phyloP scores from a whole-genome alignment of 1,140 invertebrate species.

The Harlomillsia oculata region DNA sequence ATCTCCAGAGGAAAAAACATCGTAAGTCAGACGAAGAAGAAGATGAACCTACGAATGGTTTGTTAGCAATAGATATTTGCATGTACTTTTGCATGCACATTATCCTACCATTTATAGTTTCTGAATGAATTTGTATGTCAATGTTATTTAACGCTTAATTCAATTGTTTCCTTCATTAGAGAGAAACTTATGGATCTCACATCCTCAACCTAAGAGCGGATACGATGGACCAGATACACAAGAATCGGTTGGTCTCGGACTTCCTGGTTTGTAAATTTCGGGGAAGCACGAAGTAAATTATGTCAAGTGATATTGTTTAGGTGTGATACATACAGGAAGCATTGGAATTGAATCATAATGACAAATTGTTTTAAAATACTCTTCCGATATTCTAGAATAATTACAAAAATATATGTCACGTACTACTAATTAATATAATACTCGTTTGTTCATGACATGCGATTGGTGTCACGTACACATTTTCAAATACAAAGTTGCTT shows the following conservation, averaged over 20 bases:
- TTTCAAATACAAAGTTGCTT: too few species aligned
- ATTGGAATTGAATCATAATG: too few species aligned
- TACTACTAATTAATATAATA: too few species aligned
- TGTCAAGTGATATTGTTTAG: not conserved
- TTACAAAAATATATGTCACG: too few species aligned
- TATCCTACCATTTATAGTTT: not conserved
- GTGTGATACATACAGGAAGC: too few species aligned
- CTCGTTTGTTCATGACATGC: too few species aligned
- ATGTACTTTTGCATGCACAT: not conserved
- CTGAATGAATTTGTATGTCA: not conserved
- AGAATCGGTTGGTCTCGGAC: not conserved
- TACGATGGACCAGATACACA: slow-evolving; percentile 15
- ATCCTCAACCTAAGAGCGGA: slow-evolving; percentile 9
- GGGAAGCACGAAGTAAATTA: not conserved
- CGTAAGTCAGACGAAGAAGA: not conserved
- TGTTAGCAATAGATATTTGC: not conserved
- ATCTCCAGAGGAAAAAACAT: not conserved
- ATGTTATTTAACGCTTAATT: not conserved
- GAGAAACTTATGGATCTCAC: slow-evolving; percentile 17
- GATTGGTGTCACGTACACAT: too few species aligned
- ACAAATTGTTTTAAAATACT: too few species aligned
- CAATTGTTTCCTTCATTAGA: slow-evolving; percentile 1
- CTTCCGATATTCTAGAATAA: too few species aligned
- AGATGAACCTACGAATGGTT: slow-evolving; percentile 11
- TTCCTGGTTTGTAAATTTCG: slow-evolving; percentile 1